Base-by-base conservation (phyloP, 2,888 invertebrate species). In the Cheilosia impressa region DNA sequence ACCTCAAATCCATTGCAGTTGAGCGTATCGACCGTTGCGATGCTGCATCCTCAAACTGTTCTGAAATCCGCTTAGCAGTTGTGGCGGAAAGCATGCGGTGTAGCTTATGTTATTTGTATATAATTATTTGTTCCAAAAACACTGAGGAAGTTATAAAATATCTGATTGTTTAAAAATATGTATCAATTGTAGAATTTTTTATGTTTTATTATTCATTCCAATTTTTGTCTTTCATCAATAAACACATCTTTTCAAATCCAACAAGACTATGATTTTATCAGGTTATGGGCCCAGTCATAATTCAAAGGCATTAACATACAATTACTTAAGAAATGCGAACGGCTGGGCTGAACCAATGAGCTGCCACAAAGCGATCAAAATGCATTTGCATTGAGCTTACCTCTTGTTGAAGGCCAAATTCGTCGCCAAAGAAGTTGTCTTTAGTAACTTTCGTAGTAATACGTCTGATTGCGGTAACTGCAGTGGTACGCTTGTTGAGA, bases 331-430 rank as follows among this genome's bases (percentile, higher is more conserved):
- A 15, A 77, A 27, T 34, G 69, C 62, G 5, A 17, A 13, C 1
- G 68, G 22, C 31, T 60, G 58, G 1, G 58, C 65, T 41, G 13
- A 34, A 15, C 57, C 65, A 65, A n/a, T 65, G 75, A 13, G 75
- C 50, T 13, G 24, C 34, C n/a, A 60, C 15, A 50, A 71, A 71
- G 15, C 60, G 47, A 38, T 65, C 57, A n/a, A 77, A 77, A 69
- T 62, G 62, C 62, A 43, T 27, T 13, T 62, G 62, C 27, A 62
- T 17, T 4, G 62, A 10, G 38, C 9, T 57, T 3, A 50, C 5
- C 52, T 71, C 63, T 15, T 78, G 71, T 7, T 68, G 71, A 52
- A 72, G 71, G 19, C 55, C 38, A 72, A 63, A 72, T 45, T 77
- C 69, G 27, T 69, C 55, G n/a, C 60, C 69, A 13, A 43, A n/a